Evolutionary conservation across 2,888 invertebrate species (phyloP), one percentile per base, ranked within the genome.

Genomic region (Clepsis dumicolana): DNA sequence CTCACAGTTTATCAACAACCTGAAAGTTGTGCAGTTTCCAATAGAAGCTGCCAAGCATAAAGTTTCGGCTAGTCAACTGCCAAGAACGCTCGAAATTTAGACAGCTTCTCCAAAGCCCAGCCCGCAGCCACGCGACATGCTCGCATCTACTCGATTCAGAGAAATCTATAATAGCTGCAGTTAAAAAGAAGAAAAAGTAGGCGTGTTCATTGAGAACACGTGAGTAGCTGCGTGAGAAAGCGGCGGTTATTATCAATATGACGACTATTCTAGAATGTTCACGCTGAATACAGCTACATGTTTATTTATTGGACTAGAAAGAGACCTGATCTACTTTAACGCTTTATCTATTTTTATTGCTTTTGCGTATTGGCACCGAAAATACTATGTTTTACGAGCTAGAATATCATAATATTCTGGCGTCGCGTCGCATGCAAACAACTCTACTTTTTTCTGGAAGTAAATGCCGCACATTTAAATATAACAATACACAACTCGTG

Each of bases 131-230:
- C 35, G 35, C 32, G 25, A 44, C 41, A 18, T 53, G 53, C 53
- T 62, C 18, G 50, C 27, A 52, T 32, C 61, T 35, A 56, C 21
- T 56, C 14, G 35, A 66, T 35, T 35, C 54, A 66, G 66, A 66
- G 66, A 66, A 66, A 66, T 66, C 66, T 61, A 54, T 62, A 54
- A 66, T 61, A 57, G 57, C 35, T 65, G 44, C 61, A 66, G 48
- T 54, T 48, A 44, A 66, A 66, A 66, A 61, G 48, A 48, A 62
- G 61, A 48, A 61, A 60, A 61, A 54, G 44, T 63, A 56, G 66
- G 67, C 62, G 59, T 68, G 64, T 64, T 68, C 64, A 68, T 68
- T 64, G 68, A 64, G 68, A 68, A 32, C 68, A 68, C 64, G 59
- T 68, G 65, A 59, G 52, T 59, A 44, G 65, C 65, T 59, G 59